Evolutionary conservation across 1,140 invertebrate genomes (phyloP).

Genomic region (Orius insidiosus): DNA sequence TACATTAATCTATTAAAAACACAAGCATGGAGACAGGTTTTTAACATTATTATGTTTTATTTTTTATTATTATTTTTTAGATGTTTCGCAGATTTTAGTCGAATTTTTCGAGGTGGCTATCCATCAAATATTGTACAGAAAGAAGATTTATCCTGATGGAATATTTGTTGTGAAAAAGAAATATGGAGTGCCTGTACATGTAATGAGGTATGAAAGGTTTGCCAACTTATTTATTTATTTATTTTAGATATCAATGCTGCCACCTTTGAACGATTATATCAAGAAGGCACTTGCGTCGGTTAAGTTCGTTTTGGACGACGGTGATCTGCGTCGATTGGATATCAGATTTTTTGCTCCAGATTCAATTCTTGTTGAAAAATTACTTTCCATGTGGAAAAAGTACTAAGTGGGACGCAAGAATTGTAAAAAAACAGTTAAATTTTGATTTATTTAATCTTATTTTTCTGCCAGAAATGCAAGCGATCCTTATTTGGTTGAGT

Average conservation of each 20-base stretch:
- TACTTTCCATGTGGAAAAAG: too few species aligned
- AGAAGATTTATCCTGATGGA: conserved; percentile 37
- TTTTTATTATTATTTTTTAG: conserved; percentile 19
- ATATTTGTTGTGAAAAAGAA: conserved; percentile 38
- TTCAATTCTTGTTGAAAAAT: conserved; percentile 28
- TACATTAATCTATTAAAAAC: too few species aligned
- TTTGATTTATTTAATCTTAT: too few species aligned
- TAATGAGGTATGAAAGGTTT: conserved; percentile 13
- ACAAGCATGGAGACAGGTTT: too few species aligned
- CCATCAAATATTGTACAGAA: conserved; percentile 34
- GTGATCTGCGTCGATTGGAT: conserved; percentile 25
- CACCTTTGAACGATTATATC: conserved; percentile 39
- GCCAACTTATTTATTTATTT: neutral
- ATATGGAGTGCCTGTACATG: conserved; percentile 34
- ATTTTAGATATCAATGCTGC: conserved; percentile 30
- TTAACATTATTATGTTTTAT: too few species aligned
- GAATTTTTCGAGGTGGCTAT: conserved; percentile 42
- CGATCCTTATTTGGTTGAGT: too few species aligned
- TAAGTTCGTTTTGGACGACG: conserved; percentile 27
- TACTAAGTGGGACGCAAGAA: too few species aligned
- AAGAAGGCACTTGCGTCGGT: conserved; percentile 31
- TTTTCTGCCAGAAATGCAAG: too few species aligned
- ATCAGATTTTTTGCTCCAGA: conserved; percentile 28
- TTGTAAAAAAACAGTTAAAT: too few species aligned
- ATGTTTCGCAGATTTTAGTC: conserved; percentile 25